These are phyloP conservation scores for Entelurus aequoreus DNA, from an alignment of 2,113 vertebrate genomes.

Conservation along the genomic window DNA sequence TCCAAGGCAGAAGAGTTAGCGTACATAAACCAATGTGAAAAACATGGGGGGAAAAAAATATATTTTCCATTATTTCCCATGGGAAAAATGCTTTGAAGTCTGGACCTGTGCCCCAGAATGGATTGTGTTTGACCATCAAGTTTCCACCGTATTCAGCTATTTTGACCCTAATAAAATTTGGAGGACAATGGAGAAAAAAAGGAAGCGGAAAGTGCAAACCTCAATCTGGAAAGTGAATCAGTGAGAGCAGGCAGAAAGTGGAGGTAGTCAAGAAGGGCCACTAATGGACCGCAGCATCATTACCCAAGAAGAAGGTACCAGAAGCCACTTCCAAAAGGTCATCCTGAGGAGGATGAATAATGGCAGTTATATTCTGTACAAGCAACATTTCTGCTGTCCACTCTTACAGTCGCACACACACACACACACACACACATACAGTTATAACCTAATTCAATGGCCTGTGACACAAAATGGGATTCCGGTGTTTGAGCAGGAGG, in stretches of 20 bases:
- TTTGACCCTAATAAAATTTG: neutral
- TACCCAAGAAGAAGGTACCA: conserved; percentile 6
- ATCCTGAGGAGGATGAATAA: conserved; percentile 13
- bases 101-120: neutral
- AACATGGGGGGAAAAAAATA: too few species aligned
- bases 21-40: too few species aligned
- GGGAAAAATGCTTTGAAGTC: too few species aligned
- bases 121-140: neutral
- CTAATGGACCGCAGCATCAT: conserved; percentile 11
- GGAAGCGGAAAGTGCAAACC: conserved; percentile 3
- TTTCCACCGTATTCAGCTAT: neutral
- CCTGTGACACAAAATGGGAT: conserved; percentile 58
- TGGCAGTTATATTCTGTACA: conserved; percentile 2
- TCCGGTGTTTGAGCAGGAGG: conserved; percentile 53
- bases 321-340: neutral
- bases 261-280: neutral
- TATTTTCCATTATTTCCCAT: too few species aligned
- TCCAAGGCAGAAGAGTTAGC: too few species aligned
- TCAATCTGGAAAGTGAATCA: conserved; percentile 6
- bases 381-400: neutral
- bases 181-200: too few species aligned
- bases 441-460: conserved; percentile 44
- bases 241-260: conserved; percentile 16
- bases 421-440: conserved; percentile 11
- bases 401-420: neutral